Percentiles rank a stretch among this genome's conserved stretches.
These are phyloP conservation scores for Cataglyphis altisquamis DNA, from an alignment of 2,888 invertebrate genomes.

Conservation along the genomic window DNA sequence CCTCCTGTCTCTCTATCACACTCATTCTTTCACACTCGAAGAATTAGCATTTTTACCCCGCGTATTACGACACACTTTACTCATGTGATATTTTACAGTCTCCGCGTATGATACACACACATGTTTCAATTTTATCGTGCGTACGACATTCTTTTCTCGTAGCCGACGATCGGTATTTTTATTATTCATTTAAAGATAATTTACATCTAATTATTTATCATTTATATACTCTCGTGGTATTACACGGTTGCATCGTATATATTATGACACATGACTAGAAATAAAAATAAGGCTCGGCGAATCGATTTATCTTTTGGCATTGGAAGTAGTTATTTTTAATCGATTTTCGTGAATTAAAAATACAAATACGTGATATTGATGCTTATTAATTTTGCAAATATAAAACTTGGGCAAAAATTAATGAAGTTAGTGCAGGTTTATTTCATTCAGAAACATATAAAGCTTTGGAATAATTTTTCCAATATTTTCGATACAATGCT, in stretches of 20 bases:
- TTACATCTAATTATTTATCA: conserved; percentile 18
- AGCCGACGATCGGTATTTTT: not conserved
- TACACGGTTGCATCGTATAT: not conserved
- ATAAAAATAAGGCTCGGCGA: not conserved
- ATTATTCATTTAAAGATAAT: conserved; percentile 60
- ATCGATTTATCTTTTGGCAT: conserved; percentile 24
- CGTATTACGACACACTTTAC: conserved; percentile 66
- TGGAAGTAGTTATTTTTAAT: conserved; percentile 24
- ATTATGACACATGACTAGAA: not conserved
- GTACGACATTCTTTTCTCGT: conserved; percentile 34
- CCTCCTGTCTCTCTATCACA: not conserved
- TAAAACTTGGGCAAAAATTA: conserved; percentile 41
- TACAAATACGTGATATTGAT: conserved; percentile 44
- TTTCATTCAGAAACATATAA: conserved; percentile 49
- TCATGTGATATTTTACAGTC: conserved; percentile 64
- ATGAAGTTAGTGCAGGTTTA: conserved; percentile 29
- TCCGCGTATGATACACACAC: conserved; percentile 19
- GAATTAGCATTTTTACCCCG: conserved; percentile 64
- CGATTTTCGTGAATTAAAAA: conserved; percentile 39
- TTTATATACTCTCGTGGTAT: not conserved
- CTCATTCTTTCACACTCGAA: conserved; percentile 1
- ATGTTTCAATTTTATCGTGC: conserved; percentile 55
- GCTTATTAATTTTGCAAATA: conserved; percentile 45
- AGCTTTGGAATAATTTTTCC: conserved; percentile 41
- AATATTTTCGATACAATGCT: conserved; percentile 40